Percentiles rank a stretch among this genome's conserved stretches.
Evolutionary conservation across 2,113 vertebrate species (phyloP).

Genomic region (Rostratula benghalensis): DNA sequence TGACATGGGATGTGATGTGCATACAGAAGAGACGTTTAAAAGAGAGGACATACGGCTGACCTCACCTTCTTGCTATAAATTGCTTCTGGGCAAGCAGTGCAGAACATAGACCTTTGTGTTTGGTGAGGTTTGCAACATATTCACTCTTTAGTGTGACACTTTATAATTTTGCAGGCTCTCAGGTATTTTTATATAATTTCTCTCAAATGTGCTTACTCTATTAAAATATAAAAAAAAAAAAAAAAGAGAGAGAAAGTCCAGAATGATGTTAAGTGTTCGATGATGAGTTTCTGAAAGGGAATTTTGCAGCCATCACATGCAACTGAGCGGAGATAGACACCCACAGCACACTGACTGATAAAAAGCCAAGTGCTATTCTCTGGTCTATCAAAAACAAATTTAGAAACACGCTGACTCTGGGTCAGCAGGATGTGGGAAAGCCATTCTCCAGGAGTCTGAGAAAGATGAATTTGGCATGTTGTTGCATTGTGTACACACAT

Average conservation of each 20-base stretch:
- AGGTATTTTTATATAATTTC: not conserved
- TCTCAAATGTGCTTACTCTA: not conserved
- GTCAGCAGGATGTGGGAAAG: not conserved
- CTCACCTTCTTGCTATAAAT: not conserved
- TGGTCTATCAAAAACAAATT: not conserved
- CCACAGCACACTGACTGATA: not conserved
- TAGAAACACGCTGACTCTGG: not conserved
- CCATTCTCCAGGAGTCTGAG: not conserved
- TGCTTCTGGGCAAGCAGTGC: not conserved
- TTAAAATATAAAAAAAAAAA: not conserved
- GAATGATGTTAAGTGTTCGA: not conserved
- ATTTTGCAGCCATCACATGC: not conserved
- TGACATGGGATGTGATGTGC: not conserved
- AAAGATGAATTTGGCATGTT: not conserved
- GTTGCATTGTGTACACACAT: not conserved
- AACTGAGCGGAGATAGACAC: not conserved
- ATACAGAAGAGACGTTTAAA: not conserved
- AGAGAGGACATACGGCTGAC: not conserved
- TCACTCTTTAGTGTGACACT: not conserved
- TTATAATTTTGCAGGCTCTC: not conserved
- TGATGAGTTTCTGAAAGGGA: not conserved
- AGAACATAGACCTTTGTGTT: rapidly evolving
- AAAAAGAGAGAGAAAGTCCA: not conserved
- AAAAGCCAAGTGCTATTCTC: not conserved
- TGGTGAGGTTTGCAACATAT: not conserved